A percentile compares a stretch with the other conserved stretches of the same genome.
phyloP scores from a whole-genome alignment of 2,113 vertebrate genomes.

The Probosciger aterrimus region DNA sequence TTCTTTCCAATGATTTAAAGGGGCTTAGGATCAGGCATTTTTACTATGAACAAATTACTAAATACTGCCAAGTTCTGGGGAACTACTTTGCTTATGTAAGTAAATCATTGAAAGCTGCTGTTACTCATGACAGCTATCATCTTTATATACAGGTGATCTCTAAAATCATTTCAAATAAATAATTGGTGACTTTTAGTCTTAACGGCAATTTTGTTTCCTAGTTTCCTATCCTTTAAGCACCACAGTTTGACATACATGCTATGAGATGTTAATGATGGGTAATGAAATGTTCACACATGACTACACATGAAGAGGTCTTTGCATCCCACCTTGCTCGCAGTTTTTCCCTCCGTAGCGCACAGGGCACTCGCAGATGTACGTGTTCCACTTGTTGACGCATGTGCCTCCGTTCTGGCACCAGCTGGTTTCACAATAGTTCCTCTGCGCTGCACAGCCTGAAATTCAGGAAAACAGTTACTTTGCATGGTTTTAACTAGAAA shows the following conservation, averaged over 20 bases:
- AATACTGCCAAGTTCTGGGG: slow-evolving; percentile 1
- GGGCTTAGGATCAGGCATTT: slow-evolving; percentile 30
- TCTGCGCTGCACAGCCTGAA: slow-evolving; percentile 87
- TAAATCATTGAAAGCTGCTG: slow-evolving; percentile 4
- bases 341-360: slow-evolving; percentile 89
- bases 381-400: slow-evolving; percentile 90
- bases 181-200: neutral
- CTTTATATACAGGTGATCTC: neutral
- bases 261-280: neutral
- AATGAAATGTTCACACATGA: fast-evolving
- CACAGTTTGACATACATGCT: neutral
- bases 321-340: slow-evolving; percentile 88
- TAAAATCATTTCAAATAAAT: neutral
- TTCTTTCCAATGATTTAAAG: slow-evolving; percentile 40
- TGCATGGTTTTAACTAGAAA: neutral
- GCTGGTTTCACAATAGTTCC: slow-evolving; percentile 80
- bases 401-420: slow-evolving; percentile 89
- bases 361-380: slow-evolving; percentile 85
- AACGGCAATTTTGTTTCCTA: neutral
- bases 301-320: fast-evolving
- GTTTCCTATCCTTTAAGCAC: neutral
- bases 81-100: slow-evolving; percentile 2
- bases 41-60: slow-evolving; percentile 15
- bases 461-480: neutral
- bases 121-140: neutral